A percentile compares a stretch with the other conserved stretches of the same genome.
These are phyloP conservation scores for Coilia nasus DNA, from an alignment of 2,797 vertebrate genomes.

Conservation along the genomic window DNA sequence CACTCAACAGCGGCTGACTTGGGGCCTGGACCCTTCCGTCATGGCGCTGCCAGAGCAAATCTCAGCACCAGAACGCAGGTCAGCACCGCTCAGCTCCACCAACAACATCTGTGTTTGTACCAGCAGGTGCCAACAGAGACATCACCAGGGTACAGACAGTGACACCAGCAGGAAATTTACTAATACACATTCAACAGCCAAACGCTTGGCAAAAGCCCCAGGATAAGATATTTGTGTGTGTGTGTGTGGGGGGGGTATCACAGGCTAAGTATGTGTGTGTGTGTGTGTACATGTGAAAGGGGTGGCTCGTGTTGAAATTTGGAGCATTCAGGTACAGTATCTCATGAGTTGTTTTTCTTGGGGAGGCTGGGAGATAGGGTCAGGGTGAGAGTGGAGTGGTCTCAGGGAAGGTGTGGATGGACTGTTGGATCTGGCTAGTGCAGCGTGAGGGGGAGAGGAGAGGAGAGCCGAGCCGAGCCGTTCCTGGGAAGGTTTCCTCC, in stretches of 20 bases:
- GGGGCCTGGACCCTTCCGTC: slow-evolving; percentile 7
- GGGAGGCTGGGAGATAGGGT: slow-evolving; percentile 52
- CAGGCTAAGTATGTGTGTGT: slow-evolving; percentile 49
- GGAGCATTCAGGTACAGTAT: slow-evolving; percentile 42
- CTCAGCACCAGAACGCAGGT: neutral
- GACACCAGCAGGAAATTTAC: slow-evolving; percentile 6
- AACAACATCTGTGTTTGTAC: slow-evolving; percentile 17
- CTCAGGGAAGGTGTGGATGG: slow-evolving; percentile 71
- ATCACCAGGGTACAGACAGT: slow-evolving; percentile 3
- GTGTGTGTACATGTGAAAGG: slow-evolving; percentile 50
- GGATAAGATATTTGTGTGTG: neutral
- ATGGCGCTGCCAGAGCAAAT: neutral
- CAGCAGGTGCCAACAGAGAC: slow-evolving; percentile 38
- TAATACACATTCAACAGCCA: neutral
- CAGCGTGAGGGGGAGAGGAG: slow-evolving; percentile 36
- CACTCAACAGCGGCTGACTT: slow-evolving; percentile 36
- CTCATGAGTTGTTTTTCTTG: slow-evolving; percentile 62
- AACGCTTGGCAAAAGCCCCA: neutral
- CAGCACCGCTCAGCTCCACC: slow-evolving; percentile 1
- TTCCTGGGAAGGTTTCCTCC: slow-evolving; percentile 63
- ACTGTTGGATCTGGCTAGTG: slow-evolving; percentile 48
- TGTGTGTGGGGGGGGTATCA: neutral
- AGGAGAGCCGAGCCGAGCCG: neutral
- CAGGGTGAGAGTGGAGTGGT: slow-evolving; percentile 66
- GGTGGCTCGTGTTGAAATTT: slow-evolving; percentile 30